Evolutionary conservation across 2,797 vertebrate species (phyloP).

Genomic region (Uromys caudimaculatus): DNA sequence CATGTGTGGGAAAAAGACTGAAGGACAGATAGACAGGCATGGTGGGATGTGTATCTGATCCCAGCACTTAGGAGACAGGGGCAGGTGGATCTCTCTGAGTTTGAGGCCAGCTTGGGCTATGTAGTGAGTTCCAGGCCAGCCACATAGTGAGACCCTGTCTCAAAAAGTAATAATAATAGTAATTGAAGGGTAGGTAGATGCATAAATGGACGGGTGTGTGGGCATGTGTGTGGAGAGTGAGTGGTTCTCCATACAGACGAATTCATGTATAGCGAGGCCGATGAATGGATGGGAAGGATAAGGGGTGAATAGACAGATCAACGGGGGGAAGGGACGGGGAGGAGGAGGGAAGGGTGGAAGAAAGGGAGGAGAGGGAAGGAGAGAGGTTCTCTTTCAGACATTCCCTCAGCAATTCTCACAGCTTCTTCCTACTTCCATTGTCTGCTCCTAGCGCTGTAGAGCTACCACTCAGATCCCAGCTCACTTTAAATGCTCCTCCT

Average conservation of each 20-base stretch:
- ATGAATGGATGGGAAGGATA: too few species aligned
- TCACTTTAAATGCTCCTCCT: not conserved
- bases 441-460: not conserved
- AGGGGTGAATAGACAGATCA: too few species aligned
- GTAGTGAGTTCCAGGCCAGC: not conserved
- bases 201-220: not conserved
- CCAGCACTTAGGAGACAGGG: not conserved
- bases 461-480: not conserved
- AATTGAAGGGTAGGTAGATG: not conserved
- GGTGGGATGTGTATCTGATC: not conserved
- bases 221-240: not conserved
- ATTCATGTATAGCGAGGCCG: not conserved
- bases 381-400: not conserved
- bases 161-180: not conserved
- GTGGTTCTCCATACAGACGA: not conserved
- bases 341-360: not conserved
- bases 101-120: not conserved
- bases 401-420: conserved; percentile 8
- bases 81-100: too few species aligned
- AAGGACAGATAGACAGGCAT: not conserved
- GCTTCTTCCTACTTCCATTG: not conserved
- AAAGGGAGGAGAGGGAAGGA: not conserved
- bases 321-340: too few species aligned
- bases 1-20: too few species aligned
- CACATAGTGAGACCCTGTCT: not conserved